Evolutionary conservation across 1,140 invertebrate genomes (phyloP).

Genomic region (Aporrectodea caliginosa): DNA sequence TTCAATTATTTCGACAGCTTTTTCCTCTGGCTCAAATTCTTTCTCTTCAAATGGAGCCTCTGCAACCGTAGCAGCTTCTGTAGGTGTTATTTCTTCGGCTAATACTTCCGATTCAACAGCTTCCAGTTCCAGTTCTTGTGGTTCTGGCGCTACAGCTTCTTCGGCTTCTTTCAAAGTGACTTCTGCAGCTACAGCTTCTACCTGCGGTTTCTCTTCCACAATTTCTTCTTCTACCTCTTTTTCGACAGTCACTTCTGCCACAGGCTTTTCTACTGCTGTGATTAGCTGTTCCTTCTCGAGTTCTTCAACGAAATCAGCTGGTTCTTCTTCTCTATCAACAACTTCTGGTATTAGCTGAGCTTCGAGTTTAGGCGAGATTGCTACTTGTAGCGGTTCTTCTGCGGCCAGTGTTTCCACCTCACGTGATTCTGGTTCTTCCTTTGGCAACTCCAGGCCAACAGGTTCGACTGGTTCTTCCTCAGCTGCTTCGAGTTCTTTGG

Average conservation of each 20-base stretch:
- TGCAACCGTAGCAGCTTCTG: neutral
- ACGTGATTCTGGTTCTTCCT: neutral
- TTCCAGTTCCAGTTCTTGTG: neutral
- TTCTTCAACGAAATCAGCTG: neutral
- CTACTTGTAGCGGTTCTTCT: neutral
- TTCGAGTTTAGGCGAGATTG: no score
- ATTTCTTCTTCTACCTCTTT: neutral
- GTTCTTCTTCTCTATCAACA: no score
- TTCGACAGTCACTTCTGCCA: neutral
- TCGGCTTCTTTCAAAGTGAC: neutral
- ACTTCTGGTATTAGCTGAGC: no score
- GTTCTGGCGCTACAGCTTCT: neutral
- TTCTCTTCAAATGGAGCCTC: neutral
- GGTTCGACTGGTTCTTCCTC: neutral
- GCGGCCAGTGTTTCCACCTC: neutral
- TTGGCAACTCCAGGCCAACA: no score
- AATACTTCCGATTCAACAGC: neutral
- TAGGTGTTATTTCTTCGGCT: neutral
- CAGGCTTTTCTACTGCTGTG: neutral
- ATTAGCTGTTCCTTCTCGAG: neutral
- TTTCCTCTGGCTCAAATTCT: constrained; percentile 2
- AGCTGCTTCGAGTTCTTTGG: no score
- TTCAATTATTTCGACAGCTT: neutral
- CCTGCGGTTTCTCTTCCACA: neutral
- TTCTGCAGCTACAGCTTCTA: neutral